phyloP scores from a whole-genome alignment of 2,113 vertebrate species.

The Tragulus kanchil region DNA sequence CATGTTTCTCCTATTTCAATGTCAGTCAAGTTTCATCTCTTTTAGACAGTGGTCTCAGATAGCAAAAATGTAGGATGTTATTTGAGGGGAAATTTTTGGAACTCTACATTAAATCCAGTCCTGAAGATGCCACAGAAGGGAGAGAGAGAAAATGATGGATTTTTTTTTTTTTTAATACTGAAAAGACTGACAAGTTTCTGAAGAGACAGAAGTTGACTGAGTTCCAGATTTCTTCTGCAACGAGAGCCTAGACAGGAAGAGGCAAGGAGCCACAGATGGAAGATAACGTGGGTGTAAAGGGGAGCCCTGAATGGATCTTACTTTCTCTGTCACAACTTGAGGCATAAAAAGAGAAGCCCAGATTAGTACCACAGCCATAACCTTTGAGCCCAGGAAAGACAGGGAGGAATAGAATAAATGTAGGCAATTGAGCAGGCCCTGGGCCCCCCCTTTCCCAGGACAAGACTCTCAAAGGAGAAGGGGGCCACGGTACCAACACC shows the following conservation, averaged over 20 bases:
- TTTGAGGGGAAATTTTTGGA: constrained; percentile 14
- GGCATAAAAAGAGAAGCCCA: not conserved
- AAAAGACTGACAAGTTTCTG: not conserved
- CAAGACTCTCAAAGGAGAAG: no score
- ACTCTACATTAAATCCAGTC: not conserved
- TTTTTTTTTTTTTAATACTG: not conserved
- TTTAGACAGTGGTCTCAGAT: not conserved
- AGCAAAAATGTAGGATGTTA: not conserved
- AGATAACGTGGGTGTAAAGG: not conserved
- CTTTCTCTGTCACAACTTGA: not conserved
- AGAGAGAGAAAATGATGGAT: not conserved
- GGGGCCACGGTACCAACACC: no score
- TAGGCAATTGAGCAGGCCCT: not conserved
- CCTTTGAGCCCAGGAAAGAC: not conserved
- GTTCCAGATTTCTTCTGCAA: not conserved
- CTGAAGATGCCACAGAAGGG: not conserved
- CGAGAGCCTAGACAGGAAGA: not conserved
- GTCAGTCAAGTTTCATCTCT: not conserved
- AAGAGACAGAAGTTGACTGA: not conserved
- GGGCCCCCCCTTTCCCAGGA: no score
- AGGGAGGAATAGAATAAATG: not conserved
- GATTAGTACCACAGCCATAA: not conserved
- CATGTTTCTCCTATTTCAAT: not conserved
- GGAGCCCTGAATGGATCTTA: not conserved
- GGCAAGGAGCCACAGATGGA: not conserved